These are phyloP conservation scores for Noctua comes DNA, from an alignment of 2,888 invertebrate species.

Conservation along the genomic window DNA sequence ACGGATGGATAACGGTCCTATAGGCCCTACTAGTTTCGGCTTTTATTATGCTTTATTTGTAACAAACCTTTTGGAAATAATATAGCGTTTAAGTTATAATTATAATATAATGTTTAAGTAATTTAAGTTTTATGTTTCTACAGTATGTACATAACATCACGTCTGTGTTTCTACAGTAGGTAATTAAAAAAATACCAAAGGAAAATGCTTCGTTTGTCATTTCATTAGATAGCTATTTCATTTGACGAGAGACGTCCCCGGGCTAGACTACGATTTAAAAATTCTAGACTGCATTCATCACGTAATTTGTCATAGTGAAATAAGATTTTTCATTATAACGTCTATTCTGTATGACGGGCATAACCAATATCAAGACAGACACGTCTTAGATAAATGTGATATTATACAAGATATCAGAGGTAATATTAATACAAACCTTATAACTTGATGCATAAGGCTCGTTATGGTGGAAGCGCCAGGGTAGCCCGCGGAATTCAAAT, in stretches of 20 bases:
- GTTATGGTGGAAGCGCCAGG: no score
- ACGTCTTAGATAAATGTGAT: not conserved
- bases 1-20: no score
- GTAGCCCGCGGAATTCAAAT: no score
- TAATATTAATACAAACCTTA: no score
- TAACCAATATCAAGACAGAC: not conserved
- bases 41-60: no score
- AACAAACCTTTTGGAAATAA: no score
- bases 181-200: not conserved
- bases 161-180: not conserved
- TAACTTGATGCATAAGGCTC: no score
- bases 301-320: not conserved
- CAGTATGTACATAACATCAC: not conserved
- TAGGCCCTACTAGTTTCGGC: no score
- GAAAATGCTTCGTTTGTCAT: not conserved
- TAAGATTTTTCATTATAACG: slow-evolving; percentile 2
- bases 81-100: no score
- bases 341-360: not conserved
- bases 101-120: not conserved
- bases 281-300: not conserved
- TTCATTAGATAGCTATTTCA: not conserved
- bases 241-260: not conserved
- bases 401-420: not conserved
- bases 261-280: not conserved
- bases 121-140: not conserved